Evolutionary conservation across 2,113 vertebrate species (phyloP), one percentile per base, ranked within the genome.

Genomic region (Chaenocephalus aceratus): DNA sequence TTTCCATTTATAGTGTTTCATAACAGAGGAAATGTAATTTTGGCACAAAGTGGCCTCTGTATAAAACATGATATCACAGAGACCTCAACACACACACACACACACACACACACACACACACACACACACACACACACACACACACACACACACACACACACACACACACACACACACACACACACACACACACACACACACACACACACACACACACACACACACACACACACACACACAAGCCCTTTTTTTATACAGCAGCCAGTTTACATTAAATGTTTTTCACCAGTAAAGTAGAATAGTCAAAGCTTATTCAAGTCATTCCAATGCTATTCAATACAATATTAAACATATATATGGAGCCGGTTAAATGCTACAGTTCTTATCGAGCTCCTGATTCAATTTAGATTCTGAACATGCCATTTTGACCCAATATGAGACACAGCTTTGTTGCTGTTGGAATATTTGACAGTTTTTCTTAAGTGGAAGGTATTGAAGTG

Each of bases 241-340:
- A 30, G 16, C 36, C 45, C 34, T 0, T 18, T 52, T 30, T 62
- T 36, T 64, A 77, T 45, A 16, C 10, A 57, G 44, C 10, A 59
- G 3, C 18, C 49, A 78, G 77, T 89, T 77, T 80, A 74, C 34
- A 75, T 84, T 78, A 2, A 76, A 82, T 82, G 74, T 76, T 67
- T 59, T 12, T 30, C 63, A 60, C 14, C 59, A 62, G 46, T 74
- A 71, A 66, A 81, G n/a, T 18, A 59, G 67, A 65, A 81, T 34
- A 54, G 10, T 68, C 34, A 66, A 56, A 15, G 46, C 9, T 1
- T 53, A 75, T 72, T 68, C 1, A 49, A 61, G 30, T n/a, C 30
- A 26, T 73, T 68, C 53, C 45, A 44, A 52, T 69, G 73, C 41
- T 58, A 65, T 75, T 68, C 36, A 48, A 36, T 69, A 52, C 57